These are phyloP conservation scores for Psylliodes chrysocephalus DNA, from an alignment of 2,888 invertebrate genomes.

Conservation along the genomic window DNA sequence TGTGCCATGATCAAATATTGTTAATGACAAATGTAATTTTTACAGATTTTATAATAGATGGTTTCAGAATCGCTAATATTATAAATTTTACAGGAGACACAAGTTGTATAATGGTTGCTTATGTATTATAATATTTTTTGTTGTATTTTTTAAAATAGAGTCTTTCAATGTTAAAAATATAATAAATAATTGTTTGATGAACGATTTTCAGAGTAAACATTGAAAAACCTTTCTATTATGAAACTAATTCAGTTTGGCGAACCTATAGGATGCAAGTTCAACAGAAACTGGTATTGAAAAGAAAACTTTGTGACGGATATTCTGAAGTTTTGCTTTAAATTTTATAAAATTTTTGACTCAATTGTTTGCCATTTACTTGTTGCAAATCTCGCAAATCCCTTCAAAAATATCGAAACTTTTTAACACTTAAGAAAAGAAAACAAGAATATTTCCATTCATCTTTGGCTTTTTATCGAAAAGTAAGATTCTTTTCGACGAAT, in stretches of 20 bases:
- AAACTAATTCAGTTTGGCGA: not conserved
- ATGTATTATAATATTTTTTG: no score
- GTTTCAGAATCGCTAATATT: no score
- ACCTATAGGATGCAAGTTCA: constrained; percentile 12
- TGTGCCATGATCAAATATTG: no score
- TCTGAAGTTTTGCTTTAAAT: constrained; percentile 20
- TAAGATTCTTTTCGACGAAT: constrained; percentile 21
- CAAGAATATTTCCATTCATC: constrained; percentile 30
- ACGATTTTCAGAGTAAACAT: not conserved
- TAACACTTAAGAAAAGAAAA: constrained; percentile 24
- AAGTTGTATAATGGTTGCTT: no score
- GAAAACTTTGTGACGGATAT: constrained; percentile 18
- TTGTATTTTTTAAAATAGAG: no score
- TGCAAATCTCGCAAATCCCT: constrained; percentile 25
- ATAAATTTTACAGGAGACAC: no score
- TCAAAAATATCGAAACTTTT: constrained; percentile 25
- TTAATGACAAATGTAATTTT: no score
- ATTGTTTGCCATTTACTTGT: constrained; percentile 30
- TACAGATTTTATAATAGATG: no score
- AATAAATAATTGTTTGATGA: no score
- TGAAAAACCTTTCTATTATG: not conserved
- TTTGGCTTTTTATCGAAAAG: constrained; percentile 24
- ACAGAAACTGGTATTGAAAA: not conserved
- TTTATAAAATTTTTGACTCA: constrained; percentile 26
- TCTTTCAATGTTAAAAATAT: no score